These are phyloP conservation scores for Pogona vitticeps DNA, from an alignment of 2,113 vertebrate genomes.

Conservation along the genomic window DNA sequence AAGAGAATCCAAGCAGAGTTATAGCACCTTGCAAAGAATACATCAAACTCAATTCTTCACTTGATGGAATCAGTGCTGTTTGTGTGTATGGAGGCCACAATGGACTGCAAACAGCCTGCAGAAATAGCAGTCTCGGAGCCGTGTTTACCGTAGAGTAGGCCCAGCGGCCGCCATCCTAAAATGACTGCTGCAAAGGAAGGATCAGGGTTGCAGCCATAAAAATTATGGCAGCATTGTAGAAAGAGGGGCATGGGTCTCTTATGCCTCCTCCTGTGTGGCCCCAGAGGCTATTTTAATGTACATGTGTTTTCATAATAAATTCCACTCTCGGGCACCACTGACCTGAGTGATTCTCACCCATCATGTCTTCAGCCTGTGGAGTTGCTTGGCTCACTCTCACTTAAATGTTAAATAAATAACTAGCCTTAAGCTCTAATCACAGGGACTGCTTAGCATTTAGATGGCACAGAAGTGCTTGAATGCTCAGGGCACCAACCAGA, in stretches of 20 bases:
- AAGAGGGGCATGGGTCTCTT: background rate
- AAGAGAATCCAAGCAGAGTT: background rate
- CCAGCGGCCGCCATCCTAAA: slow-evolving; percentile 12
- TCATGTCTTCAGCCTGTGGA: background rate
- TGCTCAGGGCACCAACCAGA: background rate
- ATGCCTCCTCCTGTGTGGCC: background rate
- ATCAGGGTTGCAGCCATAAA: background rate
- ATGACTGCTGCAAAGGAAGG: background rate
- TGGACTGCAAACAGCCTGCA: background rate
- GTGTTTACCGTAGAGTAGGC: background rate
- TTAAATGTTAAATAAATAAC: slow-evolving; percentile 38
- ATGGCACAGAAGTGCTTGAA: slow-evolving; percentile 20
- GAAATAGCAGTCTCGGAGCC: background rate
- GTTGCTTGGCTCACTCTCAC: slow-evolving; percentile 9
- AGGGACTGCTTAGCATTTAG: slow-evolving; percentile 28
- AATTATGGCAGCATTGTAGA: slow-evolving; percentile 3
- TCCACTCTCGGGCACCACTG: slow-evolving; percentile 3
- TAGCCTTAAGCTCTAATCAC: slow-evolving; percentile 14
- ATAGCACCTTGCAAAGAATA: background rate
- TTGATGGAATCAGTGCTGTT: background rate
- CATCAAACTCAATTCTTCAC: background rate
- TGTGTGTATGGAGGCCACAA: background rate
- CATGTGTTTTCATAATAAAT: slow-evolving; percentile 27
- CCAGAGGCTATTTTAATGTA: slow-evolving; percentile 8
- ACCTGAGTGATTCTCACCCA: slow-evolving; percentile 16